Percentiles rank a stretch among this genome's conserved stretches.
These are phyloP conservation scores for Sebastes minor DNA, from an alignment of 2,797 vertebrate species.

Conservation along the genomic window DNA sequence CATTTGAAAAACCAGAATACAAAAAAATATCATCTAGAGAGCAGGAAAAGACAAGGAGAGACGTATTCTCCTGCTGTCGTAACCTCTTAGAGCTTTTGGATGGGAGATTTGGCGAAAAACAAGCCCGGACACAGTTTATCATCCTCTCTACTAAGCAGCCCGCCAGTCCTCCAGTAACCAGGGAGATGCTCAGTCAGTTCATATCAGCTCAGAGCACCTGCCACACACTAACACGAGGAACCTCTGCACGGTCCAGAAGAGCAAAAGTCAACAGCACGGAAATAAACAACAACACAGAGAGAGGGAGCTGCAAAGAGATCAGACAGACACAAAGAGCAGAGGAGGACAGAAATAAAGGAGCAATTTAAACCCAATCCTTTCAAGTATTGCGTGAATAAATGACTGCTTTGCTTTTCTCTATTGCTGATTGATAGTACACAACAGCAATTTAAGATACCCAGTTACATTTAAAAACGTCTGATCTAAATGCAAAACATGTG, in stretches of 20 bases:
- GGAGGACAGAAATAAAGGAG: not conserved
- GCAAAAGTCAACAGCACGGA: constrained; percentile 34
- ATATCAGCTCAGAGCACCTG: constrained; percentile 72
- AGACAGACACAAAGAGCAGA: not conserved
- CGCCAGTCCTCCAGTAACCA: constrained; percentile 53
- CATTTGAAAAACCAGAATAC: not conserved
- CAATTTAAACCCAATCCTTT: not conserved
- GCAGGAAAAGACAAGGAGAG: not conserved
- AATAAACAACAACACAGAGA: constrained; percentile 36
- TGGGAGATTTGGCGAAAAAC: constrained; percentile 8
- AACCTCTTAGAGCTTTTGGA: constrained; percentile 11
- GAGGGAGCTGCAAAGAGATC: constrained; percentile 19
- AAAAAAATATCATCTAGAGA: not conserved
- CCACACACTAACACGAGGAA: constrained; percentile 44
- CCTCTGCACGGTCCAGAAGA: constrained; percentile 30
- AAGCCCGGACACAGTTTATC: constrained; percentile 30
- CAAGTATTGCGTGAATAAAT: not conserved
- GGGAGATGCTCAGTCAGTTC: constrained; percentile 57
- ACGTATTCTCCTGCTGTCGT: not conserved
- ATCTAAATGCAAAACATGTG: not conserved
- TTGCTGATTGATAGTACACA: not conserved
- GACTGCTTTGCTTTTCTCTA: not conserved
- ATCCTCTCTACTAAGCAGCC: constrained; percentile 28
- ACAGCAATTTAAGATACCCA: not conserved
- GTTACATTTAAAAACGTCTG: not conserved